Evolutionary conservation across 2,797 vertebrate species (phyloP), one percentile per base, ranked within the genome.

Genomic region (Acanthurus tractus): DNA sequence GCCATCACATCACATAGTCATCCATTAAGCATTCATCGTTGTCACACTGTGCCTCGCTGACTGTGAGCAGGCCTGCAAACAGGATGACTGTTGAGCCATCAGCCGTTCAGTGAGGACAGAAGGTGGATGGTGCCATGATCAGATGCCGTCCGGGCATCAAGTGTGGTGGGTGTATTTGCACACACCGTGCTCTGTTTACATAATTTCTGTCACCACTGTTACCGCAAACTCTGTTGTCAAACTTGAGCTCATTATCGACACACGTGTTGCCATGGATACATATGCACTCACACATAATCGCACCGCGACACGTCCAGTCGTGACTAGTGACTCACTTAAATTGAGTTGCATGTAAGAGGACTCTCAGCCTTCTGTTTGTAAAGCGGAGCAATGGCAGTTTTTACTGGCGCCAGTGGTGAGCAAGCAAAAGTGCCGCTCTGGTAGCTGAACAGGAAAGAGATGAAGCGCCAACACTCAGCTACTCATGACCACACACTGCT

Each of bases 281-380:
- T 29, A 22, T 45, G 53, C 20, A 58, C 17, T 29, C 3, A 13
- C 34, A 18, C 56, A 49, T 63, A 55, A 68, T 71, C 54, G 9
- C 25, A 44, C 14, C 13, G 8, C 49, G 2, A 68, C 15, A 25
- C 13, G 49, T 44, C 20, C 44, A 15, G 54, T 70, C 53, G 29
- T 50, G 56, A 64, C 25, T 6, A 48, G 71, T 67, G 56, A 82
- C 63, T 78, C 69, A 53, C 53, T 78, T 42, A 44, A 75, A 85
- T 87, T 85, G 69, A 81, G 86, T 91, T 85, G 75, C 54, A 40
- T 14, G 2, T 82, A 81, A 86, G 59, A 58, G 84, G 83, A 89
- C 91, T 91, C 87, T 38, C 73, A 70, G 67, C 50, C 70, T 45
- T 74, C 48, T 58, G 25, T 76, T 81, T 82, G 79, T 86, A 29